Evolutionary conservation across 2,113 vertebrate species (phyloP), one percentile per base, ranked within the genome.

Genomic region (Phyllopteryx taeniolatus): DNA sequence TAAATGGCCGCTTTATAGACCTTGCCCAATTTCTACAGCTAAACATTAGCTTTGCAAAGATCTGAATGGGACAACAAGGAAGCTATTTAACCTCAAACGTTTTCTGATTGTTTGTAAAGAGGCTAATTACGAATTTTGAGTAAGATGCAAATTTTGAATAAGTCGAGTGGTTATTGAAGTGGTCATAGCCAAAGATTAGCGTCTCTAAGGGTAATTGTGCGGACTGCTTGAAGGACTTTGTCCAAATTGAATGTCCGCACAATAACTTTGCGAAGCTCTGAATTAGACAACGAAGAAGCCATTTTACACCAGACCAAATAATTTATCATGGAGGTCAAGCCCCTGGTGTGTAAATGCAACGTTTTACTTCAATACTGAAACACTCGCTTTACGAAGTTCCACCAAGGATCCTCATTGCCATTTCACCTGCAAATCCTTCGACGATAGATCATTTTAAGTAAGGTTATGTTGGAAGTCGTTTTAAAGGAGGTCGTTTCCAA

Each of bases 21-120:
- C 44, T 46, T 46, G 44, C 13, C 44, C 12, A 13, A 46, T 46
- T 46, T 46, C 2, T 13, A 11, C 12, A 46, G 11, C 44, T 13
- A 12, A 12, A 13, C 44, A 13, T 12, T 46, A 46, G 10, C 44
- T 46, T 46, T 46, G 9, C 71, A 80, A 64, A 33, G 66, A 73
- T 67, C 69, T 70, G 72, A 78, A 77, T 62, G 68, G 71, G 70
- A 44, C 75, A 31, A 19, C 0, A 22, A 73, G 49, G 3, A 51
- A 51, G 49, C 13, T 17, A 17, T 15, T n/a, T 17, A 8, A 8
- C 17, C 53, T 7, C 14, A 5, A 54, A 54, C 5, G 1, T 9
- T 54, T 54, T 6, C 19, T 2, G 17, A 20, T 54, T n/a, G 8
- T 19, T 54, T n/a, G 8, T 20, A 20, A 54, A 54, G 4, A 20